Base-by-base conservation (phyloP, 2,797 vertebrate species). In the Coracias cyanogaster region DNA sequence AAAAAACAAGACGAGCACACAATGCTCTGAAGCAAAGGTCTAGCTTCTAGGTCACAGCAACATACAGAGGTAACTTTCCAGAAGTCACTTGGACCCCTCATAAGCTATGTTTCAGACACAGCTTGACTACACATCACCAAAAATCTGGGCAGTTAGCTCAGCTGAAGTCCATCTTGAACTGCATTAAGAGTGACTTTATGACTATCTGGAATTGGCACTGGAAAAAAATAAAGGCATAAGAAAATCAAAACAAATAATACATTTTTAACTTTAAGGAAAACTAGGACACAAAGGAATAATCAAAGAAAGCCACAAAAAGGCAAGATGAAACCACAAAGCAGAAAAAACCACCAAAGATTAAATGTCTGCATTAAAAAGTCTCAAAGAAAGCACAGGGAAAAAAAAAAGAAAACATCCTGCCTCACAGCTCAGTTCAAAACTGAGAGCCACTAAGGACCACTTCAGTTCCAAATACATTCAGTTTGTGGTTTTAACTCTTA, bases 261-360 rank as follows among this genome's bases (percentile, higher is more conserved):
- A 77, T 83, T 91, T 93, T 86, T 82, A 51, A 61, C 62, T 82
- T 88, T 64, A 55, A 82, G 61, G 65, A 86, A 85, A 92, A 90
- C 35, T 82, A 73, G 86, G 65, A 62, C 86, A 82, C 52, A 91
- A 84, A 89, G 39, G 43, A 93, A 93, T 93, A 92, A 97, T 82
- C 74, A 94, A 92, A 92, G 54, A 48, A 84, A 94, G 72, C 52
- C 61, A 89, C n/a, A 80, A 89, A 88, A 83, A 90, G 33, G 39
- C 55, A 90, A 93, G 55, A 60, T 0, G 0, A 94, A 92, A 43
- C 57, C 61, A 80, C 12, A 6, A 79, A 13, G 73, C 65, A 93
- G 61, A 60, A 76, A 85, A 87, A 69, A 3, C 0, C 24, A 81
- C 43, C 24, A 24, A 88, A 84, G 86, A 95, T 80, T 73, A 91